Evolutionary conservation across 2,113 vertebrate genomes (phyloP).

Genomic region (Catagonus wagneri): DNA sequence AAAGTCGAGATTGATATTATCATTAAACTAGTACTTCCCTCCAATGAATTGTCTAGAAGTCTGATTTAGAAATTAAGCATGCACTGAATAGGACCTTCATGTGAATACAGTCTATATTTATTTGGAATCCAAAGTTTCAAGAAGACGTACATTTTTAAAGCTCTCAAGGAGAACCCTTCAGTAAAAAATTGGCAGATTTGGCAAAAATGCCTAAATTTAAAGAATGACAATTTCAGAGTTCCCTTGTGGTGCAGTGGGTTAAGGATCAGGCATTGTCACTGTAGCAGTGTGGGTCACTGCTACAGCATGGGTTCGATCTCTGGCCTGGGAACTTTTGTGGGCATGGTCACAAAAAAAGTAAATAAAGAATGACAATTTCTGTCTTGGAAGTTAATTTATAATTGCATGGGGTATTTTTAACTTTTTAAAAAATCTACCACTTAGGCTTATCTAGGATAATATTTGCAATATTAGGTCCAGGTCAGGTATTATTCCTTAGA

Average conservation of each 20-base stretch:
- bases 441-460: background rate
- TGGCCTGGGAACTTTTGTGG: too few species aligned
- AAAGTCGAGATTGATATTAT: background rate
- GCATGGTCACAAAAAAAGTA: too few species aligned
- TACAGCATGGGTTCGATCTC: too few species aligned
- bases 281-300: too few species aligned
- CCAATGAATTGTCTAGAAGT: background rate
- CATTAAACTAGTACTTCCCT: background rate
- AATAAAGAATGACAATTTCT: conserved; percentile 8
- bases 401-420: background rate
- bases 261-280: too few species aligned
- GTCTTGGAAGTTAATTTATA: background rate
- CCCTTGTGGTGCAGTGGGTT: too few species aligned
- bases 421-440: background rate
- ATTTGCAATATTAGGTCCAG: background rate
- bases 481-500: background rate
- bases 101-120: background rate
- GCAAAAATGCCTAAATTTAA: background rate
- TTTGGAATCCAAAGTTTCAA: background rate
- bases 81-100: background rate
- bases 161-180: background rate
- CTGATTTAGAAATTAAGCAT: background rate
- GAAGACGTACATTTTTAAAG: background rate
- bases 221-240: background rate
- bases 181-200: background rate